phyloP scores from a whole-genome alignment of 2,888 invertebrate species.

The Hydraecia micacea region DNA sequence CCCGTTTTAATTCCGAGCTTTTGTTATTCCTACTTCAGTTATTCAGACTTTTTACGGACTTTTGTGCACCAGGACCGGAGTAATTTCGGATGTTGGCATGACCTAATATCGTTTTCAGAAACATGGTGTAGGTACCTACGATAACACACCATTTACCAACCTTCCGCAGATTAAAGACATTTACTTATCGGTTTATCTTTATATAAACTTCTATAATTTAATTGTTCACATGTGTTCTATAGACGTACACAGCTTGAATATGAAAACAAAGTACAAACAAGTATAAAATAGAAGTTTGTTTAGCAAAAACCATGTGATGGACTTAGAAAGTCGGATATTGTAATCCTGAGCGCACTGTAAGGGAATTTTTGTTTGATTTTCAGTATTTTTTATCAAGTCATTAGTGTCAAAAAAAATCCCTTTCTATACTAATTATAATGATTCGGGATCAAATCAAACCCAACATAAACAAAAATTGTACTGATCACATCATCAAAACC shows the following conservation, averaged over 20 bases:
- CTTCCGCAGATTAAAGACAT: not conserved
- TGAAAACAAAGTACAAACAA: not conserved
- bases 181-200: not conserved
- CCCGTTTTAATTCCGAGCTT: not conserved
- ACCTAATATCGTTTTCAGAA: conserved; percentile 8
- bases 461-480: not conserved
- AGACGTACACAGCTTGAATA: no score
- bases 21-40: not conserved
- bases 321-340: not conserved
- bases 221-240: not conserved
- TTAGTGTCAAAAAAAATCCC: not conserved
- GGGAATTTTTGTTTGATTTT: not conserved
- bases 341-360: not conserved
- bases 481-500: not conserved
- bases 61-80: not conserved
- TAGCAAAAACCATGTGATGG: not conserved
- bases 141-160: not conserved
- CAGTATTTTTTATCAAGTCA: not conserved
- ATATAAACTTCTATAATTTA: not conserved
- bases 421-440: not conserved
- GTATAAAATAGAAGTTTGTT: no score
- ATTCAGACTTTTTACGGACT: not conserved
- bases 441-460: not conserved
- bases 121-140: not conserved
- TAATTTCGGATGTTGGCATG: not conserved